Evolutionary conservation across 37 sponge, comb jelly and placozoan genomes (phyloP), one percentile per base, ranked within the genome.

Genomic region (Ephydatia muelleri): DNA sequence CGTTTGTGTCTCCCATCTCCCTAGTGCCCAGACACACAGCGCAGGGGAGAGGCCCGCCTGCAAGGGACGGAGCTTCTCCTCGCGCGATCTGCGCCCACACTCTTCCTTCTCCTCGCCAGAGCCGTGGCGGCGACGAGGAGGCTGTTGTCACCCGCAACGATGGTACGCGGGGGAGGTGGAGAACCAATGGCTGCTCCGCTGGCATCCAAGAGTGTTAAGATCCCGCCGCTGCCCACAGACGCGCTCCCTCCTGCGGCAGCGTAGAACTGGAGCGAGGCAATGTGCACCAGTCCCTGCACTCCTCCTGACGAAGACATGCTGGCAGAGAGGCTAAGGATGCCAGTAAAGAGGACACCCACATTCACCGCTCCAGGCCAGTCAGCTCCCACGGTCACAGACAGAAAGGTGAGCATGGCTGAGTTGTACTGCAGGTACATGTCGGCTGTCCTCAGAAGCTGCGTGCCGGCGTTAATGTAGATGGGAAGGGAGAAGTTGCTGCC

Each of bases 1-100:
- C 89, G 70, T 95, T 85, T 0, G 75, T 73, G 67, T 95, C 96
- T 48, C 96, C 96, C 25, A 22, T 21, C 49, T 81, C 82, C 36
- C 87, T 79, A 5, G 16, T 35, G n/a, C 21, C 49, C 2, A 65
- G 80, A 73, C 87, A 87, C 6, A 35, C 22, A 0, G 16, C 47
- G 38, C 81, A 87, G 0, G 81, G 87, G 65, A 43, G 75, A n/a
- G 81, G 30, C 30, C 75, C 65, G 0, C n/a, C 43, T n/a, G 65
- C 81, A 80, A 0, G 36, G 32, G 5, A 68, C 22, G 11, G 28
- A 28, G 39, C 72, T 85, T 47, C 86, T 34, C 30, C 65, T 79
- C 16, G 13, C 2, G 36, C 5, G 72, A 47, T 13, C 35, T 49
- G 38, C 83, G 5, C 30, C 73, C 27, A 14, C 79, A 47, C 66